Evolutionary conservation across 1,140 invertebrate genomes (phyloP).

Genomic region (Eupristina koningsbergeri): DNA sequence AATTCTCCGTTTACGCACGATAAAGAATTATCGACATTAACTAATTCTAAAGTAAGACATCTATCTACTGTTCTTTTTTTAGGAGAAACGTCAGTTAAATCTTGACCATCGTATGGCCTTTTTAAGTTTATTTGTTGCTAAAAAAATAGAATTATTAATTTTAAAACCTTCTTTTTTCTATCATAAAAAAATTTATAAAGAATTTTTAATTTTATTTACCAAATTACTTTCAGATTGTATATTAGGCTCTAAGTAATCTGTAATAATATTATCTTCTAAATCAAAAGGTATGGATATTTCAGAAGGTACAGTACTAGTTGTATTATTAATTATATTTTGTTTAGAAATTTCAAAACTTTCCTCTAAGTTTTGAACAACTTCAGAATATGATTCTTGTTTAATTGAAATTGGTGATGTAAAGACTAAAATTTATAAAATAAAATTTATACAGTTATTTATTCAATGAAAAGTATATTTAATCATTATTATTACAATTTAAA

Average conservation of each 20-base stretch:
- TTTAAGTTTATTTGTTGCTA: conserved; percentile 34
- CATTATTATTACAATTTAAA: too few species aligned
- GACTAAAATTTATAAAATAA: not conserved
- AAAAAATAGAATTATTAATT: not conserved
- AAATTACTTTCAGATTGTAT: not conserved
- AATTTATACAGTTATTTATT: not conserved
- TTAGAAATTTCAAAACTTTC: not conserved
- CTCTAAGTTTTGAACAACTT: not conserved
- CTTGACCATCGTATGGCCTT: not conserved
- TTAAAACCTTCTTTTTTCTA: not conserved
- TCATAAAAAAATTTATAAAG: not conserved
- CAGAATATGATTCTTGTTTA: not conserved
- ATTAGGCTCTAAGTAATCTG: not conserved
- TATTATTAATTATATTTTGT: not conserved
- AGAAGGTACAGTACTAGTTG: not conserved
- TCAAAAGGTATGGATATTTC: not conserved
- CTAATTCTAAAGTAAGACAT: conserved; percentile 3
- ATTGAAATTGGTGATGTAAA: not conserved
- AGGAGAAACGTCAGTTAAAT: not conserved
- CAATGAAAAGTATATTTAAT: too few species aligned
- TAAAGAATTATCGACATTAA: not conserved
- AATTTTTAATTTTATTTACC: conserved; percentile 2
- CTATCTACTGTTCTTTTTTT: conserved; percentile 22
- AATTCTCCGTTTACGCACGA: conserved; percentile 24
- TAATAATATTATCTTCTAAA: conserved; percentile 8